Base-by-base conservation (phyloP, 2,113 vertebrate genomes). In the Montifringilla adamsi region DNA sequence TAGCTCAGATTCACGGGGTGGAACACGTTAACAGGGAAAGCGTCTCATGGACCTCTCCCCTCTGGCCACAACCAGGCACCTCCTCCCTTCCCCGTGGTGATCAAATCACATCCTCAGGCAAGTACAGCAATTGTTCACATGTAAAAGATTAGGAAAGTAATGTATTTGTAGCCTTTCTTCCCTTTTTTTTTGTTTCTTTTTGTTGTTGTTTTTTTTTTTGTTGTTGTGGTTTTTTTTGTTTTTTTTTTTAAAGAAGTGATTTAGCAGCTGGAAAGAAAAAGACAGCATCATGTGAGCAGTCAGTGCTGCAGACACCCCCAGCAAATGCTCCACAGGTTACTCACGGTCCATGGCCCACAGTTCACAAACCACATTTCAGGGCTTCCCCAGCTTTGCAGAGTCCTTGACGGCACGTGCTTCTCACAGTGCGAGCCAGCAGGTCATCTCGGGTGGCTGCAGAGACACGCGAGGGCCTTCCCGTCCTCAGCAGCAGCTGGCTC, bases 111-210 rank as follows among this genome's bases (percentile, higher is more conserved):
- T 81, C 92, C 85, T 86, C 91, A 77, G 72, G 85, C 90, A 84
- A 81, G 64, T 93, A 95, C 93, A 97, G 79, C 60, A 90, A 90
- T 60, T 81, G 60, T 88, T 95, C 86, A 96, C 92, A 95, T 74
- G 93, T 66, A 83, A 86, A 96, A 95, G 78, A 84, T 73, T 59
- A 86, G 60, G 75, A 95, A 95, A 96, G 90, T 70, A 33, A 94
- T 20, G 52, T 52, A 92, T 30, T 77, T 77, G 28, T 90, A 95
- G 63, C 77, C 22, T 93, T 88, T 70, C 73, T 78, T 80, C 44
- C 59, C 19, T 8, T 7, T 16, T 63, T 19, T 50, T 19, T 15
- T 59, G 8, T 33, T 73, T 46, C 4, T 41, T 56, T 75, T 56
- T 64, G 23, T 64, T 75, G 7, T 39, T 39, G 28, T 17, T 4